Base-by-base conservation (phyloP, 30 jellyfish, hydroid and myxozoan genomes). In the Aurelia coerulea region DNA sequence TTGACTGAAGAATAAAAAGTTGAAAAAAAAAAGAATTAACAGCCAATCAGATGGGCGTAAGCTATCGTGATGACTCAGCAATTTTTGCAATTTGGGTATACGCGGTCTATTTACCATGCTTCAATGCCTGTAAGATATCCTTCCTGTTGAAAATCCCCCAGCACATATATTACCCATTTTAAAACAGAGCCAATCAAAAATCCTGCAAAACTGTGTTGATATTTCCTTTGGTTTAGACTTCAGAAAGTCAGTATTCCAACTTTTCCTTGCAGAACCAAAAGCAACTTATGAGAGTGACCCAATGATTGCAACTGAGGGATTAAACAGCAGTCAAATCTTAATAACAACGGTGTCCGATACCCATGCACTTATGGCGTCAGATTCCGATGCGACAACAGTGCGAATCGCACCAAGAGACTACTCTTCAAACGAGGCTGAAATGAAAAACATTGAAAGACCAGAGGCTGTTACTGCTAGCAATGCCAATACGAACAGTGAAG, bases 371-470 rank as follows among this genome's bases (percentile, higher is more conserved):
- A 72, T 72, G 73, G 37, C 86, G 33, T 37, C 92, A 14, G 86
- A 72, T 62, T 71, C 92, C 1, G 92, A 83, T 23, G 76, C 92
- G 0, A 83, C 92, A 0, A 46, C 92, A 7, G 84, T 83, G 39
- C 51, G 92, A 83, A 83, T 83, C 33, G 83, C 92, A 0, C 92
- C 92, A 46, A 73, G 92, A 56, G 77, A 70, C 73, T 83, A 69
- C 58, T 4, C 73, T 23, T 19, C 56, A 10, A 79, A 58, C 65
- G 85, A 58, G 19, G 54, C 92, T n/a, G 73, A 49, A 49, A 58
- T 83, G 15, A 54, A 71, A n/a, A 66, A n/a, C 62, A 76, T 41
- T 17, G 88, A 65, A 10, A 90, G 39, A 46, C 68, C 32, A 3
- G 97, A 78, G 10, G 76, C 41, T 54, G 80, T 33, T 12, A 34